phyloP scores from a whole-genome alignment of 2,888 invertebrate species.

The Eudemis profundana region DNA sequence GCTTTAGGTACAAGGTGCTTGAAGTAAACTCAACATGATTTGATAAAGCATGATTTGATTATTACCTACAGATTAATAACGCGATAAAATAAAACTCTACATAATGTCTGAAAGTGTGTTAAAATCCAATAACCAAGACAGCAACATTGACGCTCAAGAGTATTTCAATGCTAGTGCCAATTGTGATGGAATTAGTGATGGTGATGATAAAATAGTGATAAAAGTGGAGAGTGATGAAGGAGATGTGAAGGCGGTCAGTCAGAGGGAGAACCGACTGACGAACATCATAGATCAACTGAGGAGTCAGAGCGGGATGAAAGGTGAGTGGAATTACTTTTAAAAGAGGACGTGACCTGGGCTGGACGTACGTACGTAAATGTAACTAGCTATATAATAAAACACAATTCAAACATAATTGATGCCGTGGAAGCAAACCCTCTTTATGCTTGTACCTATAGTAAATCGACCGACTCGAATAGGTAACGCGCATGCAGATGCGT shows the following conservation, averaged over 20 bases:
- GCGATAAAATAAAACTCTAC: not conserved
- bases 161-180: conserved; percentile 47
- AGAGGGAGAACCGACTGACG: conserved; percentile 75
- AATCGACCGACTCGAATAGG: no score
- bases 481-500: no score
- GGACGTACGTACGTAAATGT: no score
- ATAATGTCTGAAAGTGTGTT: conserved; percentile 51
- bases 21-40: no score
- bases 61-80: conserved; percentile 7
- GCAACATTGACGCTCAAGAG: conserved; percentile 46
- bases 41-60: no score
- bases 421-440: no score
- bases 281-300: conserved; percentile 81
- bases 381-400: no score
- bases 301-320: conserved; percentile 76
- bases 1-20: no score
- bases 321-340: conserved; percentile 54
- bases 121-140: conserved; percentile 44
- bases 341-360: no score
- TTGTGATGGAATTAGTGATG: conserved; percentile 49
- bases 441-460: no score
- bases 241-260: conserved; percentile 59
- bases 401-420: no score
- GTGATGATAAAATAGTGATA: conserved; percentile 45
- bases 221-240: conserved; percentile 55